Percentiles rank a stretch among this genome's conserved stretches.
These are phyloP conservation scores for Pocillopora meandrina DNA, from an alignment of 92 coral and sea anemone genomes.

Conservation along the genomic window DNA sequence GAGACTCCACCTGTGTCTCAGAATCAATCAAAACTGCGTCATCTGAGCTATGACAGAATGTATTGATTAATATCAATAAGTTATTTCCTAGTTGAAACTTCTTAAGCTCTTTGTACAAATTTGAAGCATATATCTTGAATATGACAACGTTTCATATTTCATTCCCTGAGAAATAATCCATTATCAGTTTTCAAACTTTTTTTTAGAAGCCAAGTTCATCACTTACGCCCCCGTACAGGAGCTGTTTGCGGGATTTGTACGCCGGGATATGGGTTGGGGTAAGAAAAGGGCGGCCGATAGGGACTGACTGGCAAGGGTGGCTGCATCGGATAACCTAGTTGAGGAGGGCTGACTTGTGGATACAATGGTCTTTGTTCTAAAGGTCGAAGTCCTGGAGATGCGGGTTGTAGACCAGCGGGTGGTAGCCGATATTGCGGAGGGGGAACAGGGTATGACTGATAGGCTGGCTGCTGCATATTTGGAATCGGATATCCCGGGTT, in stretches of 20 bases:
- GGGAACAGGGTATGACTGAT: slow-evolving; percentile 19
- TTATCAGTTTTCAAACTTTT: neutral
- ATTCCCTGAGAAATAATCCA: neutral
- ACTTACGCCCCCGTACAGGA: slow-evolving; percentile 15
- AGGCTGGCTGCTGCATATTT: neutral
- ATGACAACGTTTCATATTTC: neutral
- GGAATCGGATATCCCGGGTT: slow-evolving; percentile 26
- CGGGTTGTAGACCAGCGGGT: slow-evolving; percentile 6
- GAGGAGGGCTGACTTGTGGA: neutral
- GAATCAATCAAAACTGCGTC: no score
- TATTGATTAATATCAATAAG: no score
- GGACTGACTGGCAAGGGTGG: neutral
- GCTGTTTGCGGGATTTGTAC: slow-evolving; percentile 20
- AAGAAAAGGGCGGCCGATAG: slow-evolving; percentile 19
- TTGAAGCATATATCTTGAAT: no score
- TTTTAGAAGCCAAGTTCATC: neutral
- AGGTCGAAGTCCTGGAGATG: slow-evolving; percentile 30
- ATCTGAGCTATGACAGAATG: no score
- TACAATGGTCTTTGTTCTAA: neutral
- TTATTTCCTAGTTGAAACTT: no score
- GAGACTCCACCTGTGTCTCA: no score
- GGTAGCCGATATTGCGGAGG: slow-evolving; percentile 16
- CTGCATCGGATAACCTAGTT: neutral
- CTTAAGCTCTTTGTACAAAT: no score
- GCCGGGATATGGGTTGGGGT: slow-evolving; percentile 2